A percentile compares a stretch with the other conserved stretches of the same genome.
Evolutionary conservation across 2,797 vertebrate genomes (phyloP).

Genomic region (Phalanger gymnotis): DNA sequence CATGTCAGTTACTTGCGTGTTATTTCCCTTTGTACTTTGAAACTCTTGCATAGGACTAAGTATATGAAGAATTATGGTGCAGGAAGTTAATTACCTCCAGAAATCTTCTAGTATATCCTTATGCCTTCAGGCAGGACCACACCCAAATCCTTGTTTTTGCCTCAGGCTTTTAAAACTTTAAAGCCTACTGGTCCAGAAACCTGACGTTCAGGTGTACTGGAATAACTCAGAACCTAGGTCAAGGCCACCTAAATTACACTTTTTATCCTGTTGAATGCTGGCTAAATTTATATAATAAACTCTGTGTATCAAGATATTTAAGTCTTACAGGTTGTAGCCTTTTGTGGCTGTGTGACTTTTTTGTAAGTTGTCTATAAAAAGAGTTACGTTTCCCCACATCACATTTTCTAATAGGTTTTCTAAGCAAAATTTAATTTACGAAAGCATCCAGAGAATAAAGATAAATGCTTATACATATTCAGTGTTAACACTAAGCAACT

Average conservation of each 20-base stretch:
- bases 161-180: conserved; percentile 34
- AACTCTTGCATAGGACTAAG: conserved; percentile 21
- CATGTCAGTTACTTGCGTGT: conserved; percentile 5
- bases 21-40: conserved; percentile 25
- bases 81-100: conserved; percentile 18
- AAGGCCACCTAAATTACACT: not conserved
- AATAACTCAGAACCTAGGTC: not conserved
- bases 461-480: not conserved
- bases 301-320: conserved; percentile 8
- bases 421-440: not conserved
- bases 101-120: not conserved
- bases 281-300: not conserved
- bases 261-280: not conserved
- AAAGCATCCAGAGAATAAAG: not conserved
- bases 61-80: not conserved
- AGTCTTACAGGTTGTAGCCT: conserved; percentile 8
- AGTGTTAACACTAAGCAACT: not conserved
- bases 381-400: not conserved
- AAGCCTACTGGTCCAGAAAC: not conserved
- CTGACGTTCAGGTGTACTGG: not conserved
- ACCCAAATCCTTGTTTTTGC: conserved; percentile 15
- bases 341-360: not conserved
- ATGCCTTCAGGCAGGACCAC: conserved; percentile 24
- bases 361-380: not conserved
- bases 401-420: not conserved